phyloP scores from a whole-genome alignment of 2,113 vertebrate genomes.

The Malurus alboscapulatus region DNA sequence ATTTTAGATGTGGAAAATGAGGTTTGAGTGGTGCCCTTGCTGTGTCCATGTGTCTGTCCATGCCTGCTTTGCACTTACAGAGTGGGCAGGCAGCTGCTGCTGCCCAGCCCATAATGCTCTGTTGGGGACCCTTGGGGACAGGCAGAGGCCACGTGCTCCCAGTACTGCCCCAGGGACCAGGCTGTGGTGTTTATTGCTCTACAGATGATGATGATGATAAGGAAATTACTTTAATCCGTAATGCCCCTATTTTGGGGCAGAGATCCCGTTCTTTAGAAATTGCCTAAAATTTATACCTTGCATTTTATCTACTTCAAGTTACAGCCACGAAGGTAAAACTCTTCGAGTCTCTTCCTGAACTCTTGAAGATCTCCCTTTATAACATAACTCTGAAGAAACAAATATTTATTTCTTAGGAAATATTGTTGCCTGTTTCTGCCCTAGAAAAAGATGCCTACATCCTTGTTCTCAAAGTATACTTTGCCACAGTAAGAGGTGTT shows the following conservation, averaged over 20 bases:
- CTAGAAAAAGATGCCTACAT: not conserved
- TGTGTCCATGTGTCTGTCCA: not conserved
- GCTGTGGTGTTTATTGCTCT: not conserved
- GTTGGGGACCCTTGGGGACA: not conserved
- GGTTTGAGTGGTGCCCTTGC: not conserved
- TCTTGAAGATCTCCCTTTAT: not conserved
- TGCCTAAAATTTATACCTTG: not conserved
- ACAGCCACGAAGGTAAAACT: not conserved
- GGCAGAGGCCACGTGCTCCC: not conserved
- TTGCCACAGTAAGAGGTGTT: not conserved
- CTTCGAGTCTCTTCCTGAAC: not conserved
- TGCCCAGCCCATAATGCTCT: not conserved
- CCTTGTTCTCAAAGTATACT: not conserved
- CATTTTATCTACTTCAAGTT: not conserved
- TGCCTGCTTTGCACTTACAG: not conserved
- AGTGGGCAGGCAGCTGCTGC: not conserved
- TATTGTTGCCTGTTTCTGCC: not conserved
- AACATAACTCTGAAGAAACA: not conserved
- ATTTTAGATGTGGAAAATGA: not conserved
- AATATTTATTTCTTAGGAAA: not conserved
- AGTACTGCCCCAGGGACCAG: rapidly evolving
- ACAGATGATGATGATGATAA: not conserved
- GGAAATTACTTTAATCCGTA: not conserved
- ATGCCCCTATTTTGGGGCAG: not conserved
- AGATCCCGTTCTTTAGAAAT: not conserved